A percentile compares a stretch with the other conserved stretches of the same genome.
Evolutionary conservation across 1,140 invertebrate species (phyloP).

Genomic region (Zaprionus ghesquierei): DNA sequence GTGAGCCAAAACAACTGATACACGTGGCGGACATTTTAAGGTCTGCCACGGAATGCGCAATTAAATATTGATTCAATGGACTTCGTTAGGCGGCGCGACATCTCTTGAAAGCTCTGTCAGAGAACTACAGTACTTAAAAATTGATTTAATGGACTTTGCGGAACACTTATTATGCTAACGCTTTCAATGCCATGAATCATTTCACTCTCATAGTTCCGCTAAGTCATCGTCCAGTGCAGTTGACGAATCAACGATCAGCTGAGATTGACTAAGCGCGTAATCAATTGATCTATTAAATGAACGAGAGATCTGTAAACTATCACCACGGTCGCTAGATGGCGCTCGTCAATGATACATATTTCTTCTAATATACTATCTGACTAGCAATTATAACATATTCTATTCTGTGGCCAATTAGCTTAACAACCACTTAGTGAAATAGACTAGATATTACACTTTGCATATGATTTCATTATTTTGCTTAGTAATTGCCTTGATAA

Average conservation of each 20-base stretch:
- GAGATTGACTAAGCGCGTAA: background rate
- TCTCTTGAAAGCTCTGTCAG: conserved; percentile 5
- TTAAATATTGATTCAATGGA: conserved; percentile 40
- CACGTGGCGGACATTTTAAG: conserved; percentile 1
- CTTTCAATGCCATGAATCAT: conserved; percentile 2
- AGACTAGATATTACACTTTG: conserved; percentile 8
- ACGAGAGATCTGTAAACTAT: conserved; percentile 1
- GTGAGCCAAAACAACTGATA: conserved; percentile 56
- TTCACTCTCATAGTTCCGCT: background rate
- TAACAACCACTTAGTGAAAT: conserved; percentile 20
- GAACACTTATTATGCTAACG: conserved; percentile 9
- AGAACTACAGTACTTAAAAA: background rate
- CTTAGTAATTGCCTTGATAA: conserved; percentile 43
- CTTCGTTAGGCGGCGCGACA: conserved; percentile 3
- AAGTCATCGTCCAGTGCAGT: conserved; percentile 9
- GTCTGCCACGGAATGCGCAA: conserved; percentile 19
- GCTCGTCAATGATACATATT: too few relatives aligned
- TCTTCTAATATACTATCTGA: too few relatives aligned
- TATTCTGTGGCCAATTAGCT: conserved; percentile 41
- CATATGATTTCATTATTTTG: conserved; percentile 15
- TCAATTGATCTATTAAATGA: conserved; percentile 56
- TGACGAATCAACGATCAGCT: background rate
- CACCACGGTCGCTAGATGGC: background rate
- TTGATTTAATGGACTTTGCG: conserved; percentile 9
- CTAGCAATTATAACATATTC: too few relatives aligned